Base-by-base conservation (phyloP, 23 tunicate species). In the Trididemnum clinides region DNA sequence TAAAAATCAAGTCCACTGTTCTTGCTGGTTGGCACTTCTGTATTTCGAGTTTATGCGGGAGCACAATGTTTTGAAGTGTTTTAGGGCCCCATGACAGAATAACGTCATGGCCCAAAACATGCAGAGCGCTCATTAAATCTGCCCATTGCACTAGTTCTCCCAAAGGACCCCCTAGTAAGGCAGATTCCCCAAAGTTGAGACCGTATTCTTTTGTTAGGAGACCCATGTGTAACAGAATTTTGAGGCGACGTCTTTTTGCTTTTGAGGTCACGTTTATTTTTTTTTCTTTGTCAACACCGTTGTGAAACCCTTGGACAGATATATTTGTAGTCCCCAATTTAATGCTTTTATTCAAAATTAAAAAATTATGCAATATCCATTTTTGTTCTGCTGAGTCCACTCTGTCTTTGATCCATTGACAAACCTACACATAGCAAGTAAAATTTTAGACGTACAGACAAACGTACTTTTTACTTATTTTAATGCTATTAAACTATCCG, bases 101-200 rank as follows among this genome's bases (percentile, higher is more conserved):
- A 33, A 95, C 84, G 25, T 95, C 89, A 66, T 95, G 95, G 28
- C 99, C 99, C 71, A 95, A 77, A 0, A 73, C n/a, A 23, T 90
- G 86, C 28, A 95, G 64, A 4, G 80, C 33, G 0, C 91, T 82
- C 29, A 83, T 78, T 49, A 95, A 39, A 34, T 95, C 99, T 0
- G 99, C 72, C 99, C 99, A 95, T 54, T 95, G 99, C 33, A 95
- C 95, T 59, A 95, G 49, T 50, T 95, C 99, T 26, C 99, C 99
- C 33, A 95, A 79, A 2, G 99, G 95, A 6, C 99, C 99, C 0
- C 99, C 99, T 5, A 37, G 36, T 28, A 87, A 49, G 2, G 99
- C 99, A 19, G 84, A 89, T 51, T 82, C 86, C 6, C 99, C 99
- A 69, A 90, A 95, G 50, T 95, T 90, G 18, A 95, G 50, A 1